A percentile compares a stretch with the other conserved stretches of the same genome.
Evolutionary conservation across 2,888 invertebrate genomes (phyloP).

Genomic region (Torymus aiolomorphi): DNA sequence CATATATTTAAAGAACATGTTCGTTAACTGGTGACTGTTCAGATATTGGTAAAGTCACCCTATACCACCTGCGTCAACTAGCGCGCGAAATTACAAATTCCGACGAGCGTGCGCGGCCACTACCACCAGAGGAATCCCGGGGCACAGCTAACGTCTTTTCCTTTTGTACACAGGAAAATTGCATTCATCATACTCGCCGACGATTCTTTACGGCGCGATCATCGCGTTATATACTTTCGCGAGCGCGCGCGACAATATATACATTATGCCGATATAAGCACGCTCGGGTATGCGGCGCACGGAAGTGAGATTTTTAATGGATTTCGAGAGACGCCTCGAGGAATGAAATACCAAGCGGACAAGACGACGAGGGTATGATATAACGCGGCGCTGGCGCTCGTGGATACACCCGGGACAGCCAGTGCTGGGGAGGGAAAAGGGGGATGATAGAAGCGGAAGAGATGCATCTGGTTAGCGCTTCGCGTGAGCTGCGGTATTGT

Average conservation of each 20-base stretch:
- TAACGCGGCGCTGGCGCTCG: too few species aligned
- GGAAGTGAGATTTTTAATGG: slow-evolving; percentile 62
- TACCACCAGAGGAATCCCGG: slow-evolving; percentile 30
- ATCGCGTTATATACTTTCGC: slow-evolving; percentile 8
- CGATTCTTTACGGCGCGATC: slow-evolving; percentile 27
- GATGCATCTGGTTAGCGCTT: too few species aligned
- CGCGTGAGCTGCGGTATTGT: too few species aligned
- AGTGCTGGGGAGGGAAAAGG: too few species aligned
- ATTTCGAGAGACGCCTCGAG: slow-evolving; percentile 59
- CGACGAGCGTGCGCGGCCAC: neutral
- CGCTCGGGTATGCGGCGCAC: neutral
- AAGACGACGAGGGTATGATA: neutral
- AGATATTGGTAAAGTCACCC: too few species aligned
- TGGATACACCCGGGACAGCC: too few species aligned
- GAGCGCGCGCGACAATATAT: slow-evolving; percentile 21
- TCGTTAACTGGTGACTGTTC: too few species aligned
- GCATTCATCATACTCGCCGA: slow-evolving; percentile 24
- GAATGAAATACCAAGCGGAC: slow-evolving; percentile 60
- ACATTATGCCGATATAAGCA: neutral
- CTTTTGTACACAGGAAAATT: slow-evolving; percentile 20
- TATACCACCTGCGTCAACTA: neutral
- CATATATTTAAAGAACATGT: too few species aligned
- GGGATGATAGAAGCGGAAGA: too few species aligned
- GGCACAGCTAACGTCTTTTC: neutral
- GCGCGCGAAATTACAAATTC: slow-evolving; percentile 15